These are phyloP conservation scores for Cheirogaleus medius DNA, from an alignment of 2,113 vertebrate genomes.

Conservation along the genomic window DNA sequence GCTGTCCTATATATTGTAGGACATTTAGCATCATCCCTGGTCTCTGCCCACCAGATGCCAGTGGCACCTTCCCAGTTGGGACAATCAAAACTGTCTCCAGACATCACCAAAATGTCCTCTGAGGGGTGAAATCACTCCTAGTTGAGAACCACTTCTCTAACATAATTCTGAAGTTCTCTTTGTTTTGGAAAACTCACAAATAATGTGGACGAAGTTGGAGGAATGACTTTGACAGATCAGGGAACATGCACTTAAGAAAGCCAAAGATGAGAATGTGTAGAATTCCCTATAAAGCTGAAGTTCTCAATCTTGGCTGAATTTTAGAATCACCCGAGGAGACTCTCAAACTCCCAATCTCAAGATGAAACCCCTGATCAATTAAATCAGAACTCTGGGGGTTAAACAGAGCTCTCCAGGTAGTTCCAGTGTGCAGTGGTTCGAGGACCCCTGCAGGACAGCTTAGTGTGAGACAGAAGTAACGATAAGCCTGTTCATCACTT, in stretches of 20 bases:
- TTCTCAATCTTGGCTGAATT: background rate
- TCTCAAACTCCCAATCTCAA: background rate
- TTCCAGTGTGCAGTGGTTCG: background rate
- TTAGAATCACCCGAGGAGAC: background rate
- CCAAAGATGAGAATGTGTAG: background rate
- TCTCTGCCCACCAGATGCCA: background rate
- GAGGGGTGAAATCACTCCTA: background rate
- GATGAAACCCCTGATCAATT: background rate
- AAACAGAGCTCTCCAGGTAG: background rate
- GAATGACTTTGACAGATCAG: background rate
- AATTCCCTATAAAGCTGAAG: background rate
- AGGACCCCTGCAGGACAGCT: background rate
- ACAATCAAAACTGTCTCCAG: background rate
- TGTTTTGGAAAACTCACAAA: slow-evolving; percentile 7
- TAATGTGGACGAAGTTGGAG: background rate
- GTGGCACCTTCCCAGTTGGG: background rate
- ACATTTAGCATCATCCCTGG: background rate
- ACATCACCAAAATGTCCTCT: background rate
- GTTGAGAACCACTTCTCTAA: background rate
- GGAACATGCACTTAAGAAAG: background rate
- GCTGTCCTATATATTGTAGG: background rate
- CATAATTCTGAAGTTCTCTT: slow-evolving; percentile 16
- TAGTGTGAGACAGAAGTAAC: background rate
- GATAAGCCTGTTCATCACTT: background rate
- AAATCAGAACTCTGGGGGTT: background rate